phyloP scores from a whole-genome alignment of 2,113 vertebrate species.

The Dicaeum eximium region DNA sequence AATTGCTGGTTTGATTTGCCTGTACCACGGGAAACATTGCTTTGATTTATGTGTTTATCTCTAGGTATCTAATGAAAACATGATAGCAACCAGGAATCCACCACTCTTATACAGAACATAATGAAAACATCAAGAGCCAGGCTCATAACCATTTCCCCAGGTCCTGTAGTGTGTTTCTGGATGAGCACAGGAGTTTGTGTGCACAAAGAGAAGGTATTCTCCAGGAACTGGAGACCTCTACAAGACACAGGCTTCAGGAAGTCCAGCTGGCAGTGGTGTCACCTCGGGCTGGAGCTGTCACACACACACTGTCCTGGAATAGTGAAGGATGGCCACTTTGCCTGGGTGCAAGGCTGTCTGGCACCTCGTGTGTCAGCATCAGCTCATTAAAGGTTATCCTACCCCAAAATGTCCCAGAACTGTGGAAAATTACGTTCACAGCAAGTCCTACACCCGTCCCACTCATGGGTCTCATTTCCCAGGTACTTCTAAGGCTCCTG shows the following conservation, averaged over 20 bases:
- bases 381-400: not conserved
- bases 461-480: not conserved
- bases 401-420: not conserved
- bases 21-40: not conserved
- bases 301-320: not conserved
- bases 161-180: not conserved
- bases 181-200: not conserved
- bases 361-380: not conserved
- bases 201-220: not conserved
- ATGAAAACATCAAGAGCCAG: not conserved
- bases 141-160: not conserved
- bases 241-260: not conserved
- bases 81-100: not conserved
- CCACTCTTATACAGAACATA: not conserved
- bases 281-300: rapidly evolving
- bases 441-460: not conserved
- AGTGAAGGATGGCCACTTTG: not conserved
- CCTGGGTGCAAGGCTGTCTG: not conserved
- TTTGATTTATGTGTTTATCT: slow-evolving; percentile 27
- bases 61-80: not conserved
- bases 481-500: not conserved
- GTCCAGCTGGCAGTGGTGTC: not conserved
- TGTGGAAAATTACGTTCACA: not conserved
- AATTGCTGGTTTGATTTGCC: slow-evolving; percentile 38
- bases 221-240: not conserved